Evolutionary conservation across 2,888 invertebrate genomes (phyloP).

Genomic region (Melanostoma mellinum): DNA sequence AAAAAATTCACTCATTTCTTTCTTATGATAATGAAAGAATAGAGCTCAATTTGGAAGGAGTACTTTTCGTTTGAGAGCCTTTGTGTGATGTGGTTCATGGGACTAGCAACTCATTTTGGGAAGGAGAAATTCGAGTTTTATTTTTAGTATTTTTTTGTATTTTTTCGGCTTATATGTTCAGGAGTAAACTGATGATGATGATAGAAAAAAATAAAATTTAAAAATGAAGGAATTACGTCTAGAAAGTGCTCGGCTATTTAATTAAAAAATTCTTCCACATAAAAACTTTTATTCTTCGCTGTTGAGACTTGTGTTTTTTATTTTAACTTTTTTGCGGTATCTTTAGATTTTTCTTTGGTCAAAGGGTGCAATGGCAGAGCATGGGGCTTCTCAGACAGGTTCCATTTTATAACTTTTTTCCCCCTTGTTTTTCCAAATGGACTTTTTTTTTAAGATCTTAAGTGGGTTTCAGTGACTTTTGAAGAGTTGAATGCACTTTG

Average conservation of each 20-base stretch:
- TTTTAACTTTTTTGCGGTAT: slow-evolving; percentile 26
- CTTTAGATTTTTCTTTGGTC: slow-evolving; percentile 7
- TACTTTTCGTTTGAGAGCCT: slow-evolving; percentile 55
- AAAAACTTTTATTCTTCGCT: slow-evolving; percentile 29
- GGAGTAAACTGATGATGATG: not conserved
- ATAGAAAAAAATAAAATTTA: slow-evolving; percentile 25
- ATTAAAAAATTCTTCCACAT: slow-evolving; percentile 64
- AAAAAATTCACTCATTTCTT: slow-evolving; percentile 9
- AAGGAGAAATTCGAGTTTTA: slow-evolving; percentile 7
- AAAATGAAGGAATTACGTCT: slow-evolving; percentile 48
- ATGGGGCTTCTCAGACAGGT: slow-evolving; percentile 21
- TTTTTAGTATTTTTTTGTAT: slow-evolving; percentile 10
- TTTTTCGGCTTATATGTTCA: slow-evolving; percentile 3
- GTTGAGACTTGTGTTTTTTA: slow-evolving; percentile 9
- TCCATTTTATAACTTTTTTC: slow-evolving; percentile 34
- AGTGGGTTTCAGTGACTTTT: slow-evolving; percentile 46
- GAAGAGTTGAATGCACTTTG: slow-evolving; percentile 66
- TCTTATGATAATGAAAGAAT: slow-evolving; percentile 30
- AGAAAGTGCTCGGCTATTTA: slow-evolving; percentile 66
- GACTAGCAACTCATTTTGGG: slow-evolving; percentile 38
- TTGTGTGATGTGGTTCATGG: slow-evolving; percentile 53
- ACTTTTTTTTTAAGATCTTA: slow-evolving; percentile 28
- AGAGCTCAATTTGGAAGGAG: slow-evolving; percentile 40
- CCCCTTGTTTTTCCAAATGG: slow-evolving; percentile 1
- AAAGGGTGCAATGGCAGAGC: not conserved